Base-by-base conservation (phyloP, 2,113 vertebrate species). In the Pollachius pollachius region DNA sequence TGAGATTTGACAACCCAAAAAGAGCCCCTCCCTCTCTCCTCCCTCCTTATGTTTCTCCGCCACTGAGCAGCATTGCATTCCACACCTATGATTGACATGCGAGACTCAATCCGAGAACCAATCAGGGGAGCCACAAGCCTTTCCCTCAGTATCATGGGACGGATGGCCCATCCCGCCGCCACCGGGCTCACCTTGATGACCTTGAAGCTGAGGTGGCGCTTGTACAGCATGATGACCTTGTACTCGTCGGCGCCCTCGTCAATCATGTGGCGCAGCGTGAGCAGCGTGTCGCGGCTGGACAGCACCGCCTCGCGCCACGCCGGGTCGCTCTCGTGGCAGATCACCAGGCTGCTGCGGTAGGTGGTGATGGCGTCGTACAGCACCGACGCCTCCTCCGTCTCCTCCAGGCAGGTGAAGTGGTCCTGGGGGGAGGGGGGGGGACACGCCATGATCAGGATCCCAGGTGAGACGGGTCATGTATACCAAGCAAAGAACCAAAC, bases 161-260 rank as follows among this genome's bases (percentile, higher is more conserved):
- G 23, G 23, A 23, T 2, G 23, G 3, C 23, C 23, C n/a, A n/a
- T n/a, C n/a, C n/a, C n/a, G n/a, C n/a, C n/a, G n/a, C n/a, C n/a
- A n/a, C n/a, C n/a, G 23, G 23, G 23, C 23, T 77, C 88, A 97
- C 97, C 96, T 99, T 99, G 85, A 99, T 98, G 83, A 99, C 96
- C 89, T 96, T 97, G 89, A 99, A 99, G 91, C 92, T 97, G 88
- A 99, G 89, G 85, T 96, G 96, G 72, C 95, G 93, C 83, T 94
- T 95, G 87, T 98, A 96, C 18, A 99, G 94, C 97, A 98, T 99
- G 89, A 99, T 96, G 88, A 99, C 94, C 93, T 98, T 99, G 73
- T 99, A 99, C 82, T 98, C 96, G 0, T 98, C 96, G 0, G 93
- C 90, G 56, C 96, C 97, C 77, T 99, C 97, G 3, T 98, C 96